These are phyloP conservation scores for Oligia latruncula DNA, from an alignment of 2,888 invertebrate genomes.

Conservation along the genomic window DNA sequence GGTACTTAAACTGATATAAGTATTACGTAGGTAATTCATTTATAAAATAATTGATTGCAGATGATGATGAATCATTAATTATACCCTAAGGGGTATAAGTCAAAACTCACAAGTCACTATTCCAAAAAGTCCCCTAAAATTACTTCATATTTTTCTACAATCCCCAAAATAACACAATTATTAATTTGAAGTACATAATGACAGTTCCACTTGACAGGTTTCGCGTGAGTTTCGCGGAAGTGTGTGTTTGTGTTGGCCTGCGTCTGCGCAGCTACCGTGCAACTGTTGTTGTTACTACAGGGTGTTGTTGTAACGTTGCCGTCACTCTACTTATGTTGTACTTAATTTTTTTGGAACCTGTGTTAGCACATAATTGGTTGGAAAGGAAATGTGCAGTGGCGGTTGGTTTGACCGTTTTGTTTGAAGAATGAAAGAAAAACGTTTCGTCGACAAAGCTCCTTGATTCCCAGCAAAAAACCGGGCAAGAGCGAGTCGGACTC, in stretches of 20 bases:
- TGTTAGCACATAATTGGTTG: constrained; percentile 16
- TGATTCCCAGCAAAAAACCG: background rate
- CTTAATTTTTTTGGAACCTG: constrained; percentile 35
- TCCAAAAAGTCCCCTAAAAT: constrained; percentile 24
- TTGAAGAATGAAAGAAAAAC: background rate
- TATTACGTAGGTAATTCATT: background rate
- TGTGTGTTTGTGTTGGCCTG: constrained; percentile 60
- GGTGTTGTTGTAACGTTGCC: constrained; percentile 35
- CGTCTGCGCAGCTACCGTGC: constrained; percentile 41
- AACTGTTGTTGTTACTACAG: constrained; percentile 45
- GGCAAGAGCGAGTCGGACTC: too few species aligned
- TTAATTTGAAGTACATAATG: constrained; percentile 63
- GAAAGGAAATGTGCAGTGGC: constrained; percentile 1
- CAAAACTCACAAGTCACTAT: constrained; percentile 21
- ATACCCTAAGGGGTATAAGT: background rate
- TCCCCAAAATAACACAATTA: constrained; percentile 50
- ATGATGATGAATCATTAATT: background rate
- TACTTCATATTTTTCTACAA: constrained; percentile 13
- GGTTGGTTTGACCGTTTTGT: background rate
- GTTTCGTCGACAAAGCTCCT: background rate
- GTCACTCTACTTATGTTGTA: constrained; percentile 8
- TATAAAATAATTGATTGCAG: background rate
- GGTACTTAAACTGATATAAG: background rate
- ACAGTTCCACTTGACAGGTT: constrained; percentile 56
- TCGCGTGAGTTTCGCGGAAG: constrained; percentile 57